phyloP scores from a whole-genome alignment of 2,113 vertebrate genomes.

The Centropus bengalensis region DNA sequence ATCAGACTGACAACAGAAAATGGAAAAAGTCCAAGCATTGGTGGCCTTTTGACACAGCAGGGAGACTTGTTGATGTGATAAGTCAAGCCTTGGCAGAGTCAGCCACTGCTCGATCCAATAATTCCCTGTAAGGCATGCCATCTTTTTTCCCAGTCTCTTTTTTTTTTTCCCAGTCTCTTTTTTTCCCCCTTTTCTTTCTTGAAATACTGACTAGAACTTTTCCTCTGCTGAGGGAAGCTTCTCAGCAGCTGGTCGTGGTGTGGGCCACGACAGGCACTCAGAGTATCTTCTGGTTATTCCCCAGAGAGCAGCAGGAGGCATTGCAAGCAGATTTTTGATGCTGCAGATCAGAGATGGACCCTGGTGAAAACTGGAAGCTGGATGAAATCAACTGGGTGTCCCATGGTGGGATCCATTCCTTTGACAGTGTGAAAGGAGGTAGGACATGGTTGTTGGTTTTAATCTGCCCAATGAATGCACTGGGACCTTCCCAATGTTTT shows the following conservation, averaged over 20 bases:
- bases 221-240: neutral
- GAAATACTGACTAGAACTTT: neutral
- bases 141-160: neutral
- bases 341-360: slow-evolving; percentile 74
- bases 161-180: neutral
- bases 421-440: slow-evolving; percentile 70
- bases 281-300: slow-evolving; percentile 50
- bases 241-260: neutral
- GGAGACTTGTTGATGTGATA: neutral
- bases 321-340: slow-evolving; percentile 50
- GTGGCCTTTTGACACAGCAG: neutral
- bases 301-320: slow-evolving; percentile 3
- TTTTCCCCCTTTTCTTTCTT: neutral
- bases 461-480: neutral
- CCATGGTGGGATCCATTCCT: slow-evolving; percentile 71
- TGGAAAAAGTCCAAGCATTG: neutral
- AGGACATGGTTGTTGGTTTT: slow-evolving; percentile 18
- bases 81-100: neutral
- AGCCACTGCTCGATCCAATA: neutral
- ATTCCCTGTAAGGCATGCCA: fast-evolving
- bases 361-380: slow-evolving; percentile 76
- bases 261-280: neutral
- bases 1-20: neutral
- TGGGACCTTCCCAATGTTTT: neutral
- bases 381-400: slow-evolving; percentile 79